These are phyloP conservation scores for Gyps fulvus DNA, from an alignment of 2,113 vertebrate species.

Conservation along the genomic window DNA sequence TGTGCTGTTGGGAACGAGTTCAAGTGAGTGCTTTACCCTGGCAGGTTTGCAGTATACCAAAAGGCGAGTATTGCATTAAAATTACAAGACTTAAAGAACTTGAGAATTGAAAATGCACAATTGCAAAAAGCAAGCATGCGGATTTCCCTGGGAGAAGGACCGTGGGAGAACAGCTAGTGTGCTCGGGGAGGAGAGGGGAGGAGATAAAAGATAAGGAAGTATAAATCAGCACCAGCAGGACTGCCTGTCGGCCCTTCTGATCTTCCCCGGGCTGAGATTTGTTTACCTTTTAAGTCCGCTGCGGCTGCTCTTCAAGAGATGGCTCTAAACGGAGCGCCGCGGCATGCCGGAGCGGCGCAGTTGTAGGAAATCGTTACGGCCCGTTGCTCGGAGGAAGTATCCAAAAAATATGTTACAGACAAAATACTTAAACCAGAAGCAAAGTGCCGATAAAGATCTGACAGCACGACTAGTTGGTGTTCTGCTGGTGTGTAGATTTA, in stretches of 20 bases:
- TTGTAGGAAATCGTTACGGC: background rate
- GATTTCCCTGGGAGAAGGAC: background rate
- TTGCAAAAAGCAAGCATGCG: background rate
- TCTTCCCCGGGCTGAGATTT: background rate
- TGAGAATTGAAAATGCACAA: background rate
- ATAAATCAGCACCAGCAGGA: slow-evolving; percentile 4
- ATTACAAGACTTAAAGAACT: background rate
- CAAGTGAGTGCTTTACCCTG: background rate
- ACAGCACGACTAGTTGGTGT: background rate
- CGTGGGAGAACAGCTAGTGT: slow-evolving; percentile 31
- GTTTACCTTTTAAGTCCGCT: background rate
- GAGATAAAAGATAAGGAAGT: slow-evolving; percentile 53
- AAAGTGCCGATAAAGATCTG: background rate
- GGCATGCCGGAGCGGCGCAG: fast-evolving
- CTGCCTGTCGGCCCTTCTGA: slow-evolving; percentile 34
- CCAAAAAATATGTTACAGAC: background rate
- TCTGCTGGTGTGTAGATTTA: background rate
- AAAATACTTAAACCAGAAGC: background rate
- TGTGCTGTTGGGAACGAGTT: background rate
- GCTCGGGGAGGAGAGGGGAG: background rate
- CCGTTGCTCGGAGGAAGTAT: background rate
- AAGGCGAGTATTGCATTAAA: background rate
- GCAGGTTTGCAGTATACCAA: background rate
- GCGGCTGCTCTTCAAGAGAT: background rate
- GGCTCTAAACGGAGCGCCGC: background rate